Evolutionary conservation across 1,140 invertebrate species (phyloP).

Genomic region (Procambarus clarkii): DNA sequence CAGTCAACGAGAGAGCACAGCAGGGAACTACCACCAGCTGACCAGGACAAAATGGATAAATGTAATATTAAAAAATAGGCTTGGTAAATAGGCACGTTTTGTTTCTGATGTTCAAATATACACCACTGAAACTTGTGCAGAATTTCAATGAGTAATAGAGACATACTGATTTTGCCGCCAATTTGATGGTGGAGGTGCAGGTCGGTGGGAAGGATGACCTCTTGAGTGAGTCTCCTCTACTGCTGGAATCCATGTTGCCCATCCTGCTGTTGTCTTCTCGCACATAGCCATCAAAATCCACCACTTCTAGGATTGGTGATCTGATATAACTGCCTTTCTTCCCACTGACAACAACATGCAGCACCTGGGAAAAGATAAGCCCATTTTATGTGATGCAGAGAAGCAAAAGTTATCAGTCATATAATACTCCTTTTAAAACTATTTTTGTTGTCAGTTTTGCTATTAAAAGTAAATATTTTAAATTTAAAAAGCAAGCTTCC

Average conservation of each 20-base stretch:
- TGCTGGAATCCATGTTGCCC: constrained; percentile 70
- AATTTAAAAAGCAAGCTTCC: too few species aligned
- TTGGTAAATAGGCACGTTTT: too few species aligned
- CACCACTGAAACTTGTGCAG: not conserved
- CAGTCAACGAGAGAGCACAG: too few species aligned
- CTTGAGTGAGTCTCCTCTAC: constrained; percentile 66
- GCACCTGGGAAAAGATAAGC: constrained; percentile 74
- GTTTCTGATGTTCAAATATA: too few species aligned
- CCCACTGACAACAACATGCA: constrained; percentile 77
- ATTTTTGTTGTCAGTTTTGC: too few species aligned
- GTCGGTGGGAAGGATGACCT: constrained; percentile 70
- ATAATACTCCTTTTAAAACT: too few species aligned
- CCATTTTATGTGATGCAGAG: not conserved
- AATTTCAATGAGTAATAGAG: not conserved
- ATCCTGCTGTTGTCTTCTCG: constrained; percentile 81
- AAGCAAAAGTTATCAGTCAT: not conserved
- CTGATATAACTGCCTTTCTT: constrained; percentile 68
- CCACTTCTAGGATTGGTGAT: constrained; percentile 73
- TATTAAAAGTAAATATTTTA: too few species aligned
- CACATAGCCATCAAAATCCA: constrained; percentile 85
- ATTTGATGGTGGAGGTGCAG: constrained; percentile 75
- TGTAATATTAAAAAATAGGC: too few species aligned
- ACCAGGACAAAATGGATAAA: too few species aligned
- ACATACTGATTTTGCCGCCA: constrained; percentile 77
- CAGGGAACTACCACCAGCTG: too few species aligned